Evolutionary conservation across 2,888 invertebrate species (phyloP), one percentile per base, ranked within the genome.

Genomic region (Lasioglossum figueresi): DNA sequence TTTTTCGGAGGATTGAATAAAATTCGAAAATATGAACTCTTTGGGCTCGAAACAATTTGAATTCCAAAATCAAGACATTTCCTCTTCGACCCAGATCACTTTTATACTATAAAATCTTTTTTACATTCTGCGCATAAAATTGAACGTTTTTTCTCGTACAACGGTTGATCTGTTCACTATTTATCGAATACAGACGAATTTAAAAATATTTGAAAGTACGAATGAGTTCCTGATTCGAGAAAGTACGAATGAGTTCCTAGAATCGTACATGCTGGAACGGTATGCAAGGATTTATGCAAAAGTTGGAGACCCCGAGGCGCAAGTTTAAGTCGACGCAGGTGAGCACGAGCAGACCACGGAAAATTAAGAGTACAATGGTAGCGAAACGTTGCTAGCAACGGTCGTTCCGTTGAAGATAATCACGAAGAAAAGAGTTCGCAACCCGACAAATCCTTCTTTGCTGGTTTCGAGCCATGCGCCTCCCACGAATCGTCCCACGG

Each of bases 401-500:
- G n/a, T 56, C 27, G 59, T 68, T 68, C 12, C 37, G 37, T 68
- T 23, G 59, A 23, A 37, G 37, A 34, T 37, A 23, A 68, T 68
- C 68, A 37, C 37, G 68, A 3, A 37, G 68, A 68, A 37, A 70
- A 45, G 78, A 82, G 63, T 66, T 83, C 66, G 66, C 40, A 45
- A 8, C 23, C 6, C 74, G 82, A 83, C 81, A 73, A 56, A 78
- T 80, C 71, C 56, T 71, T 79, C 71, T 77, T 68, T 43, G 34
- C 63, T 31, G 34, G 12, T 68, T 71, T 40, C 63, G 37, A 27
- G 52, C 72, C 59, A 40, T 71, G 63, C 23, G 70, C 89, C 88
- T 90, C 88, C 91, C 73, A 92, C 91, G 88, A 88, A 80, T 84
- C 87, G 83, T 90, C 90, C 91, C 85, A 91, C 90, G 84, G 85